A percentile compares a stretch with the other conserved stretches of the same genome.
Conservation (phyloP, 2,797 vertebrate genomes). For the Chanos chanos region DNA sequence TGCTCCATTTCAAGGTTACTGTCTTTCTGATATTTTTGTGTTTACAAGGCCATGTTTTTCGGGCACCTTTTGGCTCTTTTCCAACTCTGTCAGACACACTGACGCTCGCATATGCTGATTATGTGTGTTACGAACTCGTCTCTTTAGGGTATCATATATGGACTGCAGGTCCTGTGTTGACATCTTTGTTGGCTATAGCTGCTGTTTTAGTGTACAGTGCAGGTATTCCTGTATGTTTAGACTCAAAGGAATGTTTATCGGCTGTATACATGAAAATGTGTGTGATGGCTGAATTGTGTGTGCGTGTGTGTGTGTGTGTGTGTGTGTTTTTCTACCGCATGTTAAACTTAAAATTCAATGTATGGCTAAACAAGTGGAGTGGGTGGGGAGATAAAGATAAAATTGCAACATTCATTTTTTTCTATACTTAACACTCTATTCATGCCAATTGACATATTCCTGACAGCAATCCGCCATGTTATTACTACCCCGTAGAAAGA, state of each 20-base stretch:
- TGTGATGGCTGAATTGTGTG: conserved; percentile 55
- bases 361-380: conserved; percentile 57
- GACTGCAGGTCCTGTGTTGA: conserved; percentile 29
- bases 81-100: conserved; percentile 1
- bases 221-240: conserved; percentile 57
- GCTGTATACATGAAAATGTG: conserved; percentile 57
- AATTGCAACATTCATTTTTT: conserved; percentile 37
- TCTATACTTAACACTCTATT: conserved; percentile 35
- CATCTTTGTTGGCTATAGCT: conserved; percentile 49
- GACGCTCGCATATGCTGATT: conserved; percentile 12
- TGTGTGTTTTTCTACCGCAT: conserved; percentile 67
- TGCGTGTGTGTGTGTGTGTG: conserved; percentile 14
- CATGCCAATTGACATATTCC: conserved; percentile 11
- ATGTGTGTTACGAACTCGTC: neutral
- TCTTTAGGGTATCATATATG: conserved; percentile 5
- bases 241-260: conserved; percentile 50
- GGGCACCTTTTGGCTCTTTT: conserved; percentile 9
- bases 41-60: neutral
- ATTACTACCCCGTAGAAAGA: conserved; percentile 66
- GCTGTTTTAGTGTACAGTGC: conserved; percentile 74
- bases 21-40: neutral
- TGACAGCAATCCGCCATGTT: conserved; percentile 37
- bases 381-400: conserved; percentile 35
- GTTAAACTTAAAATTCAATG: conserved; percentile 68
- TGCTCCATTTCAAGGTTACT: neutral